A percentile compares a stretch with the other conserved stretches of the same genome.
These are phyloP conservation scores for Champsocephalus gunnari DNA, from an alignment of 2,797 vertebrate genomes.

Conservation along the genomic window DNA sequence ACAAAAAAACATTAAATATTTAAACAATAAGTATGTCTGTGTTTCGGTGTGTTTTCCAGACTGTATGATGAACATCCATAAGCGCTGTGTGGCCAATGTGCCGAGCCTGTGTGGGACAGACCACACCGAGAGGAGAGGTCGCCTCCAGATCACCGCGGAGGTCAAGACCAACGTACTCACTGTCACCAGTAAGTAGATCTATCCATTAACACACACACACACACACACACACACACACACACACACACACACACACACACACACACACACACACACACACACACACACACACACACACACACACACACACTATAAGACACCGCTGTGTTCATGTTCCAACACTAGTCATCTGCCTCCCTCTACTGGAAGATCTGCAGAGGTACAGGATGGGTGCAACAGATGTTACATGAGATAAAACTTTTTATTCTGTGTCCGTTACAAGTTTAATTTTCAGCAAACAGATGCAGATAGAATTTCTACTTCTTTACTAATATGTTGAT, in stretches of 20 bases:
- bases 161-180: slow-evolving; percentile 93
- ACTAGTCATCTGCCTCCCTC: slow-evolving; percentile 68
- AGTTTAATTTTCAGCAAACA: neutral
- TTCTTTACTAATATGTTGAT: neutral
- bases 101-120: slow-evolving; percentile 97
- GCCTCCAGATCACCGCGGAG: slow-evolving; percentile 93
- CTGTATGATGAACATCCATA: slow-evolving; percentile 94
- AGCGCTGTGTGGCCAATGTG: slow-evolving; percentile 97
- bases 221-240: too few relatives aligned
- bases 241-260: neutral
- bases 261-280: too few relatives aligned
- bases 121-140: slow-evolving; percentile 96
- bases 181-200: slow-evolving; percentile 89
- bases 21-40: too few relatives aligned
- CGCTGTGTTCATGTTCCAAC: neutral
- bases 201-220: neutral
- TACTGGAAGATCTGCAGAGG: slow-evolving; percentile 56
- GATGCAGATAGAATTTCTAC: neutral
- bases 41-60: slow-evolving; percentile 62
- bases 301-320: too few relatives aligned
- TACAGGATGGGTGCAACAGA: slow-evolving; percentile 13
- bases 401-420: neutral
- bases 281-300: too few relatives aligned
- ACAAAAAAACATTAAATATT: too few relatives aligned
- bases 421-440: neutral